These are phyloP conservation scores for Hafferia zeledoni DNA, from an alignment of 2,797 vertebrate species.

Conservation along the genomic window DNA sequence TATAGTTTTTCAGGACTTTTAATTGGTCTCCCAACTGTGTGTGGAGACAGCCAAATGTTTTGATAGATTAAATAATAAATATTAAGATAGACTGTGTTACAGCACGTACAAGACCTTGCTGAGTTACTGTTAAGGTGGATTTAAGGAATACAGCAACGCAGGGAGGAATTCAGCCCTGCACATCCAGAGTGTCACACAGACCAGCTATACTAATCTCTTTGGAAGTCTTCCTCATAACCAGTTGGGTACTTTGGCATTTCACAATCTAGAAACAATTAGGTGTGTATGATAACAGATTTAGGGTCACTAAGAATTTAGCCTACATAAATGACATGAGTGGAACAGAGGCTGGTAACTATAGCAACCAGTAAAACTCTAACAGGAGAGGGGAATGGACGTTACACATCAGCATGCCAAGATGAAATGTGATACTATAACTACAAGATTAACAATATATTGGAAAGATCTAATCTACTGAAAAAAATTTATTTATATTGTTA, in stretches of 20 bases:
- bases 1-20: constrained; percentile 31
- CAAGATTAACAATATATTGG: not conserved
- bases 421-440: not conserved
- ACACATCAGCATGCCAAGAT: not conserved
- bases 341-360: not conserved
- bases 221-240: not conserved
- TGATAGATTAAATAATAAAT: constrained; percentile 51
- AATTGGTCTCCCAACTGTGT: constrained; percentile 36
- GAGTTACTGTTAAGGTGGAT: not conserved
- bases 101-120: not conserved
- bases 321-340: not conserved
- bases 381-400: not conserved
- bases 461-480: not conserved
- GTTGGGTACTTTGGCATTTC: not conserved
- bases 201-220: not conserved
- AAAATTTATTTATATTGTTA: not conserved
- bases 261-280: not conserved
- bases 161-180: not conserved
- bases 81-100: constrained; percentile 2
- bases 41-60: constrained; percentile 16
- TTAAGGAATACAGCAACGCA: not conserved
- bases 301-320: not conserved
- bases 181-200: not conserved
- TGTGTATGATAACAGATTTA: not conserved
- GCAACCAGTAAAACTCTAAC: constrained; percentile 7